Base-by-base conservation (phyloP, 92 coral and sea anemone species). In the Porites lobata region DNA sequence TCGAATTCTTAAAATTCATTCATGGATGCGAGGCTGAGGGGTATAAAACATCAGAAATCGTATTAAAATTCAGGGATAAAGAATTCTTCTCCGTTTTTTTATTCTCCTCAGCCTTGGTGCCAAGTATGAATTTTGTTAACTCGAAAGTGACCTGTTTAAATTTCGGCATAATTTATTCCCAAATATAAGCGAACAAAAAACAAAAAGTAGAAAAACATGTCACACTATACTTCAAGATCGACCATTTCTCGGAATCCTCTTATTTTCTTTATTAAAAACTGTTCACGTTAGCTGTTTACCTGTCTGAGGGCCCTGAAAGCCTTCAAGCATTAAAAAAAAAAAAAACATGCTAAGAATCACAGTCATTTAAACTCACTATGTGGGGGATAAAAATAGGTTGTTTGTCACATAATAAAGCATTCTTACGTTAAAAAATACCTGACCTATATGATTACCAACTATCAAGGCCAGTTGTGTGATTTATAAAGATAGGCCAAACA, bases 331-430 rank as follows among this genome's bases (percentile, higher is more conserved):
- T 29, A 29, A 14, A 7, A 77, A 77, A 58, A 63, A 58, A 14
- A 7, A 59, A 59, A 58, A 50, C 19, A 77, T 32, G 58, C 11
- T n/a, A 63, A 78, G 82, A 63, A 32, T 78, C 57, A 62, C 32
- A 8, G 29, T 17, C 72, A 50, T 43, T 13, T 47, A 61, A 21
- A 66, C 53, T 50, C 54, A 8, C 38, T 17, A 20, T 76, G 14
- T 26, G 26, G 43, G 38, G 74, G 47, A 64, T 62, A 50, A 63
- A 53, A 62, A 43, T 17, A 18, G 83, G 15, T 65, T 50, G 63
- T 79, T 47, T 79, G 65, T 53, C 73, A 78, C 22, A 63, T 32
- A 20, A 70, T 50, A 70, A 70, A 11, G 50, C 53, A 70, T 70
- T 63, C 70, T 62, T 1, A 65, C 53, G 22, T 59, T 14, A 8